Percentiles rank a stretch among this genome's conserved stretches.
phyloP scores from a whole-genome alignment of 2,888 invertebrate species.

The Actias luna region DNA sequence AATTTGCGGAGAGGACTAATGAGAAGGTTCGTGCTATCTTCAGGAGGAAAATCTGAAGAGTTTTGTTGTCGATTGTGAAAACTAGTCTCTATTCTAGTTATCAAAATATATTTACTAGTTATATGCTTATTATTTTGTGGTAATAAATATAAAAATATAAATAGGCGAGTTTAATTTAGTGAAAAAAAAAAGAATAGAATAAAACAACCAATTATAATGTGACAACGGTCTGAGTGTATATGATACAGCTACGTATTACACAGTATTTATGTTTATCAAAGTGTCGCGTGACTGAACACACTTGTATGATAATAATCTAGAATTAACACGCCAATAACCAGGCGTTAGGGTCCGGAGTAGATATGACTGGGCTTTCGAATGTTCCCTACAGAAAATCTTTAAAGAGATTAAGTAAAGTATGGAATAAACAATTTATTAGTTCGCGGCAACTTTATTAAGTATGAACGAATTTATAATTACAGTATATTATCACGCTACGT shows the following conservation, averaged over 20 bases:
- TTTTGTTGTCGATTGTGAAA: background rate
- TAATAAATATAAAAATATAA: background rate
- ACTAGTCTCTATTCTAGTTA: background rate
- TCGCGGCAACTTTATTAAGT: background rate
- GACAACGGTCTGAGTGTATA: background rate
- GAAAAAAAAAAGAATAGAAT: background rate
- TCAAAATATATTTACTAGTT: background rate
- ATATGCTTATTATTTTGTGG: background rate
- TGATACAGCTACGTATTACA: background rate
- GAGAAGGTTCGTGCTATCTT: background rate
- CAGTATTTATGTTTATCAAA: conserved; percentile 16
- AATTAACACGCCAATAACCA: conserved; percentile 40
- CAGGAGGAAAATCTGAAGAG: background rate
- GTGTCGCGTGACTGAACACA: conserved; percentile 40
- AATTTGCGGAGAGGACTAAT: too few relatives aligned
- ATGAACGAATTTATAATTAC: background rate
- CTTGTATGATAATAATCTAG: conserved; percentile 43
- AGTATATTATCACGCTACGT: background rate
- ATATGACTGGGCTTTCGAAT: background rate
- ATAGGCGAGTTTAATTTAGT: background rate
- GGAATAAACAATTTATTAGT: background rate
- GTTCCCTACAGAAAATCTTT: background rate
- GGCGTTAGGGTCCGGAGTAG: background rate
- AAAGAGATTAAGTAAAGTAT: background rate
- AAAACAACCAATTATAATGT: background rate